Conservation (phyloP, 2,888 invertebrate species). For the Philereme vetulata region DNA sequence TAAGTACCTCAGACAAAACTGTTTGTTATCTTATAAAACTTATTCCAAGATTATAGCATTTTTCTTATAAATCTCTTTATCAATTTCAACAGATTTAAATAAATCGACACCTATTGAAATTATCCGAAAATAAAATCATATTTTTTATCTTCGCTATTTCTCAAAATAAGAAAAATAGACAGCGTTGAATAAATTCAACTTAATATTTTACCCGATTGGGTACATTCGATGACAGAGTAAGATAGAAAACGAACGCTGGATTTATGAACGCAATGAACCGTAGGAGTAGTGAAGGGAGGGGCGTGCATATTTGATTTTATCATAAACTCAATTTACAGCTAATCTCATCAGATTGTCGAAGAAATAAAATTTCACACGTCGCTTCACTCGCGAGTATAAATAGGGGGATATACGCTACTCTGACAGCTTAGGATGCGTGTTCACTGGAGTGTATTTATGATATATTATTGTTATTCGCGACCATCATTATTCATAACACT, state of each 20-base stretch:
- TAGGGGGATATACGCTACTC: conserved; percentile 45
- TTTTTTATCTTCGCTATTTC: not conserved
- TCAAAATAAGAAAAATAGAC: conserved; percentile 6
- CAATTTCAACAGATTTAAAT: not conserved
- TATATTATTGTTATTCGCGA: not conserved
- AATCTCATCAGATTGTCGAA: conserved; percentile 82
- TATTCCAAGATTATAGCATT: too few relatives aligned
- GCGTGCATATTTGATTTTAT: conserved; percentile 79
- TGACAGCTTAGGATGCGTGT: conserved; percentile 9
- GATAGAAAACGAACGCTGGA: conserved; percentile 64
- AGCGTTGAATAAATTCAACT: conserved; percentile 7
- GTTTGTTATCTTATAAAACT: too few relatives aligned
- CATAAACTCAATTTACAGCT: conserved; percentile 83
- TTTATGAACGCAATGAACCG: conserved; percentile 69
- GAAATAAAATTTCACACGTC: conserved; percentile 82
- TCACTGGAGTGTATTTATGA: not conserved
- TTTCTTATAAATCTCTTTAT: not conserved
- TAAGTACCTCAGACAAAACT: too few relatives aligned
- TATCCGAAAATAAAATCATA: conserved; percentile 12
- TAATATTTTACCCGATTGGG: conserved; percentile 59
- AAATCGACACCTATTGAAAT: conserved; percentile 7
- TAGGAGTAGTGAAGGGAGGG: conserved; percentile 53
- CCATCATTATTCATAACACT: not conserved
- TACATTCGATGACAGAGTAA: conserved; percentile 60
- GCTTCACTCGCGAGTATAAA: conserved; percentile 73